Evolutionary conservation across 2,888 invertebrate genomes (phyloP).

Genomic region (Troides aeacus): DNA sequence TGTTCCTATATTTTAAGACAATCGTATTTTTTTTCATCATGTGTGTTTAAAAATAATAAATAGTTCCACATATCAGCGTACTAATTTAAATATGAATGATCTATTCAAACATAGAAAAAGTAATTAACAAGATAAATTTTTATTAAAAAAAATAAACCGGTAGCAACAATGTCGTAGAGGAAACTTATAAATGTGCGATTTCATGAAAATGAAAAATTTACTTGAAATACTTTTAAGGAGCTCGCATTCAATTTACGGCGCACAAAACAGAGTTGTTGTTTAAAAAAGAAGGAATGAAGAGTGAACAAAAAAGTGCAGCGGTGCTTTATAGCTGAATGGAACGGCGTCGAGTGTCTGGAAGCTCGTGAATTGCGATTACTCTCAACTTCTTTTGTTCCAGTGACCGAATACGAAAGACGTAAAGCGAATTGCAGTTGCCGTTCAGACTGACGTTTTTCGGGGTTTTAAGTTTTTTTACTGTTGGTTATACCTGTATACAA

Average conservation of each 20-base stretch:
- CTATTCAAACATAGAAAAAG: too few species aligned
- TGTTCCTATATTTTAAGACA: too few species aligned
- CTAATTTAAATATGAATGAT: too few species aligned
- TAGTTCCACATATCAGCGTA: too few species aligned
- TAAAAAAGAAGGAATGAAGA: constrained; percentile 25
- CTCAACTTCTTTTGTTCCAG: constrained; percentile 27
- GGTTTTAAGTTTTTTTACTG: not conserved
- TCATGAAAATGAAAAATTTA: constrained; percentile 6
- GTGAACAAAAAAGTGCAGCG: constrained; percentile 28
- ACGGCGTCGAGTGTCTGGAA: constrained; percentile 25
- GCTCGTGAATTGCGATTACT: constrained; percentile 27
- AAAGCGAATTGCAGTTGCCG: constrained; percentile 19
- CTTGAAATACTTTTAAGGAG: constrained; percentile 5
- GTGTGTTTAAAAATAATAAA: too few species aligned
- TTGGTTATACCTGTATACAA: constrained; percentile 7
- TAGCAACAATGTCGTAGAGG: not conserved
- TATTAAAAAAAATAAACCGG: too few species aligned
- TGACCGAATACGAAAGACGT: constrained; percentile 25
- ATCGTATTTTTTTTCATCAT: too few species aligned
- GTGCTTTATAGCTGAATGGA: constrained; percentile 27
- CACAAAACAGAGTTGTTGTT: constrained; percentile 24
- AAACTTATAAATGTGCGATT: not conserved
- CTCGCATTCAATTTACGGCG: constrained; percentile 24
- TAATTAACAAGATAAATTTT: too few species aligned
- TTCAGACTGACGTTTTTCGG: constrained; percentile 6